Percentiles rank a stretch among this genome's conserved stretches.
These are phyloP conservation scores for Gnatocerus cornutus DNA, from an alignment of 2,888 invertebrate genomes.

Conservation along the genomic window DNA sequence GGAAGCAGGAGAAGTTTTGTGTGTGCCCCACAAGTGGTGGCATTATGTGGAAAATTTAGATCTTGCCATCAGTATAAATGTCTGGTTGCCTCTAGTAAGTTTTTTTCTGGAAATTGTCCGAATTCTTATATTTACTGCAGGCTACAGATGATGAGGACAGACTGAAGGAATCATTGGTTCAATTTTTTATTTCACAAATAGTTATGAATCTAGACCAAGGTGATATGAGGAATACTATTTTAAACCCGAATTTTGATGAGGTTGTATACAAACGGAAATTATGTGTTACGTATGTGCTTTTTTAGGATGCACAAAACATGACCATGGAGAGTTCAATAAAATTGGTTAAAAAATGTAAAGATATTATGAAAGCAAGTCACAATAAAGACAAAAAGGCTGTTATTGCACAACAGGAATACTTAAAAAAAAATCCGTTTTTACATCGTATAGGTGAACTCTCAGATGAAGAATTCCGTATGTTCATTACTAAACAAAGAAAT, in stretches of 20 bases:
- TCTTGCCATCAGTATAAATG: constrained; percentile 77
- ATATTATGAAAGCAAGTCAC: constrained; percentile 36
- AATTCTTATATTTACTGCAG: constrained; percentile 54
- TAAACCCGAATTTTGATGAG: constrained; percentile 81
- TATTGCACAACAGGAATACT: not conserved
- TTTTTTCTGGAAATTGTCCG: not conserved
- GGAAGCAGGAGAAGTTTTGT: constrained; percentile 88
- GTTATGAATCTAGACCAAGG: constrained; percentile 74
- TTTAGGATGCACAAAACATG: constrained; percentile 52
- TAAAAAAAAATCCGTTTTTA: constrained; percentile 47
- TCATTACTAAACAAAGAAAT: constrained; percentile 59
- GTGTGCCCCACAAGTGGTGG: constrained; percentile 97
- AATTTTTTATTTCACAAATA: constrained; percentile 78
- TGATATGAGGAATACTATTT: constrained; percentile 71
- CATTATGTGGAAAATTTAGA: constrained; percentile 95
- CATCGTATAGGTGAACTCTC: constrained; percentile 55
- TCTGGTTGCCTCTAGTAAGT: constrained; percentile 83
- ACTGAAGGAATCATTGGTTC: constrained; percentile 79
- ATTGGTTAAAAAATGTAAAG: constrained; percentile 51
- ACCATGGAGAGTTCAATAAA: constrained; percentile 46
- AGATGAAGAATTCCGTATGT: constrained; percentile 55
- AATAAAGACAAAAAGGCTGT: not conserved
- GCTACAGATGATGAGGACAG: constrained; percentile 72
- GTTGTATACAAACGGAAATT: constrained; percentile 33
- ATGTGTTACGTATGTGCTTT: constrained; percentile 6